phyloP scores from a whole-genome alignment of 64 coral and sea anemone species.

The Actinia tenebrosa region DNA sequence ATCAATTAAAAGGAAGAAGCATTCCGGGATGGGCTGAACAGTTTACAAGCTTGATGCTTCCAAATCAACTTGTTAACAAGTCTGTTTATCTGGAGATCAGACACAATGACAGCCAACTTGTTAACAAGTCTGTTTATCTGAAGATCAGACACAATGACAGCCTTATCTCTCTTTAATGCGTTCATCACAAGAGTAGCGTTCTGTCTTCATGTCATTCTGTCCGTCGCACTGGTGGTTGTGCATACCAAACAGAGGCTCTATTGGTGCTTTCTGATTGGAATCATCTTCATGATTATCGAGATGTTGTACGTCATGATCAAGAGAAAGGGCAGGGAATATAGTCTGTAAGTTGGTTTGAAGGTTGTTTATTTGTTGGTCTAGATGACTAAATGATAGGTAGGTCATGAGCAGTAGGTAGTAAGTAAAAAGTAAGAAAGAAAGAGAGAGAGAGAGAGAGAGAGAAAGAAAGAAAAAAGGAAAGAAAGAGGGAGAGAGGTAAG shows the following conservation, averaged over 20 bases:
- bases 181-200: not conserved
- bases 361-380: no score
- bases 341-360: constrained; percentile 8
- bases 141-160: not conserved
- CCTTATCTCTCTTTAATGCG: not conserved
- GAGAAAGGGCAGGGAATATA: constrained; percentile 17
- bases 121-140: not conserved
- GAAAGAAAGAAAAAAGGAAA: no score
- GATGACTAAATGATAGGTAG: no score
- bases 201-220: not conserved
- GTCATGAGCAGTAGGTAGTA: no score
- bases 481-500: no score
- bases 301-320: constrained; percentile 17
- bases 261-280: not conserved
- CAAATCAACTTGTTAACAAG: not conserved
- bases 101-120: not conserved
- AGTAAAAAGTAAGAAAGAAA: no score
- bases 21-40: not conserved
- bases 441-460: no score
- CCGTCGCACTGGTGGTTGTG: not conserved
- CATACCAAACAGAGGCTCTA: constrained; percentile 2
- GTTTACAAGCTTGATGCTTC: not conserved
- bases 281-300: not conserved
- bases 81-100: not conserved
- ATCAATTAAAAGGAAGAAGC: not conserved